A percentile compares a stretch with the other conserved stretches of the same genome.
phyloP scores from a whole-genome alignment of 35 echinoderm and acorn worm genomes.

The Hemicentrotus pulcherrimus region DNA sequence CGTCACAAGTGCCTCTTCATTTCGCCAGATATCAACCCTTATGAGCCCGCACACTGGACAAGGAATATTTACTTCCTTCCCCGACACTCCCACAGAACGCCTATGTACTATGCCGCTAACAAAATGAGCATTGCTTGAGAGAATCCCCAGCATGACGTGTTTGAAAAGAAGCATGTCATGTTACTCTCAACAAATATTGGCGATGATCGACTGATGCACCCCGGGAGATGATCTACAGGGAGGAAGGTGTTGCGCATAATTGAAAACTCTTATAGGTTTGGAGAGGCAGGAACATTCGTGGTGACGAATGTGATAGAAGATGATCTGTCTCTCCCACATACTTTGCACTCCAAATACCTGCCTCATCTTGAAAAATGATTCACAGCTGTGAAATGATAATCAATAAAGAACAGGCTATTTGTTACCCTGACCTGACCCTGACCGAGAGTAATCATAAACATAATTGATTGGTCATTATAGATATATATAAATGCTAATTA shows the following conservation, averaged over 20 bases:
- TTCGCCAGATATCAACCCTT: background rate
- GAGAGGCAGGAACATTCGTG: background rate
- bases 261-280: constrained; percentile 19
- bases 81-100: background rate
- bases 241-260: background rate
- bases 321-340: background rate
- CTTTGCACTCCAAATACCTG: background rate
- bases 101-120: constrained; percentile 9
- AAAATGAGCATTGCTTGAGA: background rate
- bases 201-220: background rate
- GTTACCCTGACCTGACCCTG: background rate
- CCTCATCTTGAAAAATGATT: background rate
- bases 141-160: background rate
- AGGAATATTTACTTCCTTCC: background rate
- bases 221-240: background rate
- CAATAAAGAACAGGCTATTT: background rate
- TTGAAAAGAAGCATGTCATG: background rate
- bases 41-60: background rate
- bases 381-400: background rate
- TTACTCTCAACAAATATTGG: background rate
- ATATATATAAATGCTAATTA: background rate
- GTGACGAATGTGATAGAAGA: background rate
- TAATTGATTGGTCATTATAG: background rate
- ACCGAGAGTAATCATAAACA: background rate
- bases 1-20: background rate